These are phyloP conservation scores for Lucinisca nassula DNA, from an alignment of 2,888 invertebrate genomes.

Conservation along the genomic window DNA sequence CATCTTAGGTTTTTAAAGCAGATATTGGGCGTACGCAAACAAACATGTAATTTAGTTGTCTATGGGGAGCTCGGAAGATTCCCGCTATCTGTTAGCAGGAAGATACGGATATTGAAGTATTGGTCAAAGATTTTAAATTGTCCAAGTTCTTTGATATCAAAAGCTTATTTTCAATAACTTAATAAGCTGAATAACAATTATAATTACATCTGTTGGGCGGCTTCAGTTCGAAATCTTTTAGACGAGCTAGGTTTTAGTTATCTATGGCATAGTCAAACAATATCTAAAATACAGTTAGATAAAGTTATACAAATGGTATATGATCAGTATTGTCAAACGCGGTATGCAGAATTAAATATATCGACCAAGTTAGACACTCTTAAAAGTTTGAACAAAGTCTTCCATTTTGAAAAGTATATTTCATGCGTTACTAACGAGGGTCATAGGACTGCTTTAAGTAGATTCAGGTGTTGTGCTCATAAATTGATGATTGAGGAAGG, in stretches of 20 bases:
- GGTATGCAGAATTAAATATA: neutral
- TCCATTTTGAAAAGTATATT: neutral
- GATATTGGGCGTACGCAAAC: neutral
- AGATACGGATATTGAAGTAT: neutral
- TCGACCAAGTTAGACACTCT: neutral
- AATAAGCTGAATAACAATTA: neutral
- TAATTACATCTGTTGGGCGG: neutral
- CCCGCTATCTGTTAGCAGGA: neutral
- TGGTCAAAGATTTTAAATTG: neutral
- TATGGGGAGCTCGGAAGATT: neutral
- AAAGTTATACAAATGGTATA: neutral
- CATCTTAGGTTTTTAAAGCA: neutral
- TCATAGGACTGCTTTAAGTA: constrained; percentile 9
- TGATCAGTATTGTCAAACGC: neutral
- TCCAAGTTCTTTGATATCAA: neutral
- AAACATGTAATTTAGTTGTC: neutral
- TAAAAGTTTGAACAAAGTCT: neutral
- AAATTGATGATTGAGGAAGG: constrained; percentile 25
- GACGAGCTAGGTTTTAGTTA: neutral
- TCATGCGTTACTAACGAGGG: neutral
- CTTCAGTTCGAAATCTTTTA: neutral
- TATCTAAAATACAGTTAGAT: neutral
- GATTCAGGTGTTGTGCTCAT: constrained; percentile 33
- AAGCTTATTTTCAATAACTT: neutral
- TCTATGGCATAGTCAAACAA: neutral